Base-by-base conservation (phyloP, 1,140 invertebrate species). In the Pissodes strobi region DNA sequence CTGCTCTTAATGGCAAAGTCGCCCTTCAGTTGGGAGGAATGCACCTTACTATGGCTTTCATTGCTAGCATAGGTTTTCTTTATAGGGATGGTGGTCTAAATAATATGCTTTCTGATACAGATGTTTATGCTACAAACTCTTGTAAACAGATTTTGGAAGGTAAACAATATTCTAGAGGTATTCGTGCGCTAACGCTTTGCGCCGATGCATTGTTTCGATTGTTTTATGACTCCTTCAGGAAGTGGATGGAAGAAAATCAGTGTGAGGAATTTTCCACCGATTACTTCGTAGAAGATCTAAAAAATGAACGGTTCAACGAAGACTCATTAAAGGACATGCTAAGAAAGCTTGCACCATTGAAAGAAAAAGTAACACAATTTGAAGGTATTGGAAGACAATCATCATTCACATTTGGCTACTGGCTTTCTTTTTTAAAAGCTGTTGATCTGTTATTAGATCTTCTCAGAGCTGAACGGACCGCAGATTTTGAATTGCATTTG, bases 31-130 rank as follows among this genome's bases (percentile, higher is more conserved):
- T 59, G n/a, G 56, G 56, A 22, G 41, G 56, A 5, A 59, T 59
- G 41, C 56, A 59, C 25, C 15, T 59, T 9, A 48, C 23, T 21
- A 46, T 59, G 56, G 56, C 56, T 12, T 59, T 59, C 34, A 59
- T 59, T 48, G 39, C 43, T n/a, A 25, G 10, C n/a, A 27, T n/a
- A n/a, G n/a, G n/a, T n/a, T n/a, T n/a, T n/a, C n/a, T n/a, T n/a
- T n/a, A n/a, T n/a, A n/a, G n/a, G 6, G 30, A 34, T 34, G 30
- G 30, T 8, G 30, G 30, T 6, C 30, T 34, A 34, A 8, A 8
- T n/a, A 34, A 6, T 8, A 8, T 34, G 30, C 30, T 34, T 34
- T 8, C 30, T 34, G 30, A 34, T 34, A 34, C n/a, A n/a, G n/a
- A n/a, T n/a, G n/a, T n/a, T n/a, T n/a, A n/a, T n/a, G n/a, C n/a